Evolutionary conservation across 2,113 vertebrate species (phyloP).

Genomic region (Muscicapa adusta): DNA sequence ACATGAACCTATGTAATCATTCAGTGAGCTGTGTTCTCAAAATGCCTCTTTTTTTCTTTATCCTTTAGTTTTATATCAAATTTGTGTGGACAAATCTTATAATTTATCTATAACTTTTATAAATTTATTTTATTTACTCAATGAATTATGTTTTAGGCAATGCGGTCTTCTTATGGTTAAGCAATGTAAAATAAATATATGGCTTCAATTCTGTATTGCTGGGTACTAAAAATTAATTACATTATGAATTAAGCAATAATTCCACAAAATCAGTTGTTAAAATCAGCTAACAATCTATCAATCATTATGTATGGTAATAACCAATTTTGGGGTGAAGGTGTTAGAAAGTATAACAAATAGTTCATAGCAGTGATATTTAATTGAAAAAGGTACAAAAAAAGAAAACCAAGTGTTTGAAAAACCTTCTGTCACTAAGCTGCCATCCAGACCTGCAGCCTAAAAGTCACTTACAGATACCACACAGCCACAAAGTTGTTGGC

Average conservation of each 20-base stretch:
- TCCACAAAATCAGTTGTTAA: slow-evolving; percentile 42
- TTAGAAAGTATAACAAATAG: not conserved
- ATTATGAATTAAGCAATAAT: slow-evolving; percentile 41
- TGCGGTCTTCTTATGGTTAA: not conserved
- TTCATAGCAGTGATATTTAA: not conserved
- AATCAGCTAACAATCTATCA: slow-evolving; percentile 2
- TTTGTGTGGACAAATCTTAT: not conserved
- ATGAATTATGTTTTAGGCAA: not conserved
- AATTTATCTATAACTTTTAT: too few species aligned
- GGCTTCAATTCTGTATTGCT: not conserved
- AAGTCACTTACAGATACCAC: not conserved
- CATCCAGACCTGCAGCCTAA: not conserved
- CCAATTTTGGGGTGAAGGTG: slow-evolving; percentile 4
- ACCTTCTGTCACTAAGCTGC: slow-evolving; percentile 48
- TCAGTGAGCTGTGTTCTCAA: not conserved
- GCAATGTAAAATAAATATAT: slow-evolving; percentile 17
- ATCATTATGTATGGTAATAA: not conserved
- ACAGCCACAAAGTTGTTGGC: not conserved
- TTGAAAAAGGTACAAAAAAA: not conserved
- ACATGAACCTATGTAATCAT: not conserved
- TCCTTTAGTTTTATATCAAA: not conserved
- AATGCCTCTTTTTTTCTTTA: not conserved
- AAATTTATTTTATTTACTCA: slow-evolving; percentile 29
- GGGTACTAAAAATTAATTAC: slow-evolving; percentile 7
- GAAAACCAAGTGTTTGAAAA: slow-evolving; percentile 14